These are phyloP conservation scores for Pseudomyrmex gracilis DNA, from an alignment of 1,140 invertebrate genomes.

Conservation along the genomic window DNA sequence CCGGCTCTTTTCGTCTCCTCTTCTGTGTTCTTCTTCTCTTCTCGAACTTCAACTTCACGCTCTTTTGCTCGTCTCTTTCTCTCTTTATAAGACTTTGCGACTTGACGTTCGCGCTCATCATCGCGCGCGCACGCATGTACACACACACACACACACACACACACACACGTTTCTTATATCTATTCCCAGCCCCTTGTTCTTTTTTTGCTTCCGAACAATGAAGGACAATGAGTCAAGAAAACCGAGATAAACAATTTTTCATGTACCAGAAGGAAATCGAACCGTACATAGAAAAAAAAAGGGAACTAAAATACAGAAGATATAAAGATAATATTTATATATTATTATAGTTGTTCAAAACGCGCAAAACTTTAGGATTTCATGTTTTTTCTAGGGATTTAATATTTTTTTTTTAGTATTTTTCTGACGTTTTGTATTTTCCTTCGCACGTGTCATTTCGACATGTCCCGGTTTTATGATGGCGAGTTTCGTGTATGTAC, in stretches of 20 bases:
- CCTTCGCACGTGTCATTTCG: not conserved
- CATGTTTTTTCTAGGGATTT: too few species aligned
- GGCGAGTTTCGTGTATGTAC: not conserved
- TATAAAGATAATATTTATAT: too few species aligned
- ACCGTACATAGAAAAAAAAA: too few species aligned
- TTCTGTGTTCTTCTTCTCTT: slow-evolving; percentile 6
- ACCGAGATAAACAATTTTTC: too few species aligned
- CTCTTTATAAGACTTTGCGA: not conserved
- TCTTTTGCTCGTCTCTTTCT: not conserved
- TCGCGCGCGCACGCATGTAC: not conserved
- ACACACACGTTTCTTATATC: not conserved
- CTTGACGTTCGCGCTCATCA: not conserved
- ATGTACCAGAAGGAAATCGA: too few species aligned
- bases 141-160: too few species aligned
- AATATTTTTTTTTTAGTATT: too few species aligned
- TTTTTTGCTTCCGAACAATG: not conserved
- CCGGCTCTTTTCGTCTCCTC: slow-evolving; percentile 13
- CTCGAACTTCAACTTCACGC: not conserved
- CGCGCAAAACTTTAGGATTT: too few species aligned
- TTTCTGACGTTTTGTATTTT: not conserved
- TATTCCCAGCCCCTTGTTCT: not conserved
- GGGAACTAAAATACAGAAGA: too few species aligned
- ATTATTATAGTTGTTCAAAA: too few species aligned
- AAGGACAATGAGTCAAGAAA: too few species aligned
- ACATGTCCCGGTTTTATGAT: not conserved